Percentiles rank a stretch among this genome's conserved stretches.
phyloP scores from a whole-genome alignment of 2,797 vertebrate genomes.

The Periparus ater region DNA sequence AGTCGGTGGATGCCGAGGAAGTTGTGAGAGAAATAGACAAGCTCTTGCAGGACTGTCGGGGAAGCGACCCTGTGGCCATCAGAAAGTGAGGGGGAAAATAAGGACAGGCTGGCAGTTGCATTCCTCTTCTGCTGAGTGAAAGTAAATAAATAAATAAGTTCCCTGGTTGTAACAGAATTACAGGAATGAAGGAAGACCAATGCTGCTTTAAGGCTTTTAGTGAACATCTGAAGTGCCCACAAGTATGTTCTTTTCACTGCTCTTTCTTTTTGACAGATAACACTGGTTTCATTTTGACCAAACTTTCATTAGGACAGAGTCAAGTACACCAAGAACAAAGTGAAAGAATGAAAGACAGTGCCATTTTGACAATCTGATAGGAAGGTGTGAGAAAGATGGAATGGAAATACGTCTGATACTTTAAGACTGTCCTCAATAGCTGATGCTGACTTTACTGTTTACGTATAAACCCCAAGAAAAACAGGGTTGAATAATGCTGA shows the following conservation, averaged over 20 bases:
- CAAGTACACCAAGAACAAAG: constrained; percentile 68
- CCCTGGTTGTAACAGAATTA: constrained; percentile 81
- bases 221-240: constrained; percentile 99
- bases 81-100: constrained; percentile 87
- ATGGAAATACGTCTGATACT: constrained; percentile 67
- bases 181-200: constrained; percentile 84
- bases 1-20: constrained; percentile 94
- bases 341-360: constrained; percentile 73
- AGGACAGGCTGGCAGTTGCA: constrained; percentile 82
- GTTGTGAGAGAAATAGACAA: constrained; percentile 99
- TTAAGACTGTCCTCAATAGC: constrained; percentile 78
- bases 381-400: constrained; percentile 68
- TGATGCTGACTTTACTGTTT: constrained; percentile 82
- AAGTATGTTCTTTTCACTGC: constrained; percentile 92
- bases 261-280: constrained; percentile 86
- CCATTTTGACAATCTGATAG: constrained; percentile 91
- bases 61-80: constrained; percentile 89
- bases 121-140: constrained; percentile 77
- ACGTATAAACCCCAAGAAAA: constrained; percentile 77
- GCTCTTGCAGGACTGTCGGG: constrained; percentile 98
- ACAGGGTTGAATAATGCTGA: constrained; percentile 77
- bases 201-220: constrained; percentile 90
- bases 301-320: constrained; percentile 79
- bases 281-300: constrained; percentile 80
- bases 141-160: constrained; percentile 44